Base-by-base conservation (phyloP, 2,797 vertebrate genomes). In the Micromesistius poutassou region DNA sequence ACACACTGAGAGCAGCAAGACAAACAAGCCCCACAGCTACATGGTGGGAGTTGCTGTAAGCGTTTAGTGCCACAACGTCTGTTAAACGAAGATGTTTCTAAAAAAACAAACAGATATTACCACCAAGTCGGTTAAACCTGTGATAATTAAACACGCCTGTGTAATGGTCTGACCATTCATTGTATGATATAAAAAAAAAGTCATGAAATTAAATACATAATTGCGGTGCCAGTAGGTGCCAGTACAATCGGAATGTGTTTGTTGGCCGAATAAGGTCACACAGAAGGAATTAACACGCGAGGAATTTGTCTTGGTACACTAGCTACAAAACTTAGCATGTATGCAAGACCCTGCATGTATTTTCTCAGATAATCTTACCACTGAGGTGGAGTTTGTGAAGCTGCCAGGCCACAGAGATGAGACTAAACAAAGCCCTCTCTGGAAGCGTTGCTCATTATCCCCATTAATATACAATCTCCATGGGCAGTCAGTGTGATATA, bases 1-100 rank as follows among this genome's bases (percentile, higher is more conserved):
- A 62, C 55, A 25, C 50, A 40, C 71, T 68, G 14, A 46, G 62
- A 72, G 55, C 7, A n/a, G 74, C 72, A 19, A 30, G 71, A 73
- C 36, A 62, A 46, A 36, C 36, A 76, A 35, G 55, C 50, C 75
- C 79, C 72, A 19, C 46, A 16, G 19, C 14, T 31, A 16, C 19
- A 40, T 28, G 8, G 42, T 75, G n/a, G 68, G 68, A 62, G 76
- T 55, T 16, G 25, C 36, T 71, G 19, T 70, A 33, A 33, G 36
- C n/a, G 72, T 46, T 76, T 5, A 25, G 33, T 38, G n/a, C 35
- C 33, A 76, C 30, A 38, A 19, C 8, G 30, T 76, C 50, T 66
- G 40, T 28, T 14, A n/a, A 46, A 30, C 31, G 30, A 30, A 55
- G 40, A 62, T 25, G 55, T 25, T 25, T 46, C 14, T 46, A 13